phyloP scores from a whole-genome alignment of 2,888 invertebrate genomes.

The Timema cristinae region DNA sequence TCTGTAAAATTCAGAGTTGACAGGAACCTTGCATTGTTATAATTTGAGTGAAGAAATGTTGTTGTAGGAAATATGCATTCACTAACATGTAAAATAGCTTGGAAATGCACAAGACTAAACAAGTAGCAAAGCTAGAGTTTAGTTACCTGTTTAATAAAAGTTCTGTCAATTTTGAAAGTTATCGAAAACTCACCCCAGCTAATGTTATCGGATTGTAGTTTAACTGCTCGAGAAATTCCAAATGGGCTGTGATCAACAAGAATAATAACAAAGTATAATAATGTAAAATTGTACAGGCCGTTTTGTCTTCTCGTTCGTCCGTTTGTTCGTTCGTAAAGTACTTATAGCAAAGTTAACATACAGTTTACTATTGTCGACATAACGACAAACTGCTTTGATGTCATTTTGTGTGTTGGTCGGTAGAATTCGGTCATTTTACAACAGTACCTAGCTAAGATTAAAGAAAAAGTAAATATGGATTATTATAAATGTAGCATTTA shows the following conservation, averaged over 20 bases:
- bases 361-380: conserved; percentile 25
- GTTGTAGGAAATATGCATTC: too few relatives aligned
- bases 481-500: conserved; percentile 25
- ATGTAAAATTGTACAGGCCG: conserved; percentile 59
- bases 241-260: conserved; percentile 74
- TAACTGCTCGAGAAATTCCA: conserved; percentile 59
- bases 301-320: conserved; percentile 53
- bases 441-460: conserved; percentile 20
- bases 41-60: too few relatives aligned
- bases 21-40: not conserved
- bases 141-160: too few relatives aligned
- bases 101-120: too few relatives aligned
- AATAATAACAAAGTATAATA: conserved; percentile 38
- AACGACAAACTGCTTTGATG: conserved; percentile 28
- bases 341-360: conserved; percentile 31
- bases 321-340: conserved; percentile 41
- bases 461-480: conserved; percentile 21
- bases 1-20: conserved; percentile 16
- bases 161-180: conserved; percentile 14
- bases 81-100: too few relatives aligned
- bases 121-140: too few relatives aligned
- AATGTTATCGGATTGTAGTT: conserved; percentile 14
- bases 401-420: conserved; percentile 27
- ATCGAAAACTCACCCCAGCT: conserved; percentile 13
- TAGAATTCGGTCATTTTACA: conserved; percentile 24